phyloP scores from a whole-genome alignment of 2,113 vertebrate genomes.

The human (Homo sapiens) region DNA sequence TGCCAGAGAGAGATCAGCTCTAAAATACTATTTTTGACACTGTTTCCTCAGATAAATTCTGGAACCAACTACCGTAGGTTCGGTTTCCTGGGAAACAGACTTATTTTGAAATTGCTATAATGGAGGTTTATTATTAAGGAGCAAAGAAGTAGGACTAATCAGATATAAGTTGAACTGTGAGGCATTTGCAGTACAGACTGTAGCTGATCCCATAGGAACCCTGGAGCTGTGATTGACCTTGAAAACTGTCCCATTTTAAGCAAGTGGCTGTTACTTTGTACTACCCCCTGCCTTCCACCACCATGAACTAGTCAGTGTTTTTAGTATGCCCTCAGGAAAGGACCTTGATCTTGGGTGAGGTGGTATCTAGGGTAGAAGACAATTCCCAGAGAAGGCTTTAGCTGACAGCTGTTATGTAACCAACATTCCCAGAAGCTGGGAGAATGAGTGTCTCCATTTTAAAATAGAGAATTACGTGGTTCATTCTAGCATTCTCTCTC shows the following conservation, averaged over 20 bases:
- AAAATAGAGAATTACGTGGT: too few relatives aligned
- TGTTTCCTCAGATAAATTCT: neutral
- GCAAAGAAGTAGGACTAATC: neutral
- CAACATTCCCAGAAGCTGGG: neutral
- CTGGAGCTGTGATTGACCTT: neutral
- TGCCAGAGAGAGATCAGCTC: neutral
- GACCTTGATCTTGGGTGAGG: neutral
- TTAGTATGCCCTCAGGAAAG: neutral
- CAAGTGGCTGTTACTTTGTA: neutral
- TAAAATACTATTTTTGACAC: neutral
- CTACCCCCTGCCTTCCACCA: neutral
- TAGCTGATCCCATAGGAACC: accelerated
- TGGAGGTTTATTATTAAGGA: neutral
- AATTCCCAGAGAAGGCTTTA: neutral
- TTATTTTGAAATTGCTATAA: neutral
- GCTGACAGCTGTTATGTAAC: neutral
- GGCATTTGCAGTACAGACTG: too few relatives aligned
- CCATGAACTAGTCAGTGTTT: neutral
- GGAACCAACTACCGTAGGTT: neutral
- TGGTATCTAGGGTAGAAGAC: neutral
- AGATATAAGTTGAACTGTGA: neutral
- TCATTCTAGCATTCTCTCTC: neutral
- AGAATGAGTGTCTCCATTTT: neutral
- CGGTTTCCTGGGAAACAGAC: neutral
- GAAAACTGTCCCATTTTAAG: neutral